Evolutionary conservation across 2,888 invertebrate genomes (phyloP), one percentile per base, ranked within the genome.

Genomic region (Dryobota labecula): DNA sequence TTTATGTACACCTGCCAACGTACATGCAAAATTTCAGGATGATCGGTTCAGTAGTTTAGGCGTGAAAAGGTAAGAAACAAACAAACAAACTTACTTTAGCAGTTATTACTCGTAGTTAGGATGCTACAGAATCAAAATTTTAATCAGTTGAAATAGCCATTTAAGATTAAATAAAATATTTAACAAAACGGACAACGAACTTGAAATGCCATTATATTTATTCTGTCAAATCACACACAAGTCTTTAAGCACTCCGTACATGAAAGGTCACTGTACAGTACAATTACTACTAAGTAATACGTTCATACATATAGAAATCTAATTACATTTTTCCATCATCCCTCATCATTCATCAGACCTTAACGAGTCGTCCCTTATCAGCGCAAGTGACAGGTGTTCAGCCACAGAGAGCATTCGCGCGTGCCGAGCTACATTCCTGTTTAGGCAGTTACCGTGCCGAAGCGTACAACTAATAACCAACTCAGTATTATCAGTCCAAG

Each of bases 341-440:
- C 36, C 27, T 38, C 69, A 57, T 57, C 41, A 45, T n/a, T 38
- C 69, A 57, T 57, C 41, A 45, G 27, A 15, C 41, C 38, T 11
- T 47, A 76, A 53, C 53, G 38, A 76, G n/a, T 2, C 45, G 51
- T 53, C 47, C 38, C 57, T n/a, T 41, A 70, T 70, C 70, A 58
- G 18, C 11, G 18, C 33, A 30, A 58, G 58, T 82, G 73, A 80
- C 65, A 66, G 62, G 45, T 76, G 38, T 57, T 66, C 51, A 77
- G 13, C 15, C 7, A 54, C 41, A 36, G 36, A 30, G 27, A 54
- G 13, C n/a, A 70, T 57, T 49, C 33, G 30, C 54, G 61, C 53
- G 56, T 47, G 58, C 11, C 57, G 18, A 30, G 24, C 53, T 30
- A 67, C 73, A 77, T 64, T 60, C 11, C 58, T 65, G 30, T 80